These are phyloP conservation scores for Exaiptasia diaphana DNA, from an alignment of 64 coral and sea anemone species.

Conservation along the genomic window DNA sequence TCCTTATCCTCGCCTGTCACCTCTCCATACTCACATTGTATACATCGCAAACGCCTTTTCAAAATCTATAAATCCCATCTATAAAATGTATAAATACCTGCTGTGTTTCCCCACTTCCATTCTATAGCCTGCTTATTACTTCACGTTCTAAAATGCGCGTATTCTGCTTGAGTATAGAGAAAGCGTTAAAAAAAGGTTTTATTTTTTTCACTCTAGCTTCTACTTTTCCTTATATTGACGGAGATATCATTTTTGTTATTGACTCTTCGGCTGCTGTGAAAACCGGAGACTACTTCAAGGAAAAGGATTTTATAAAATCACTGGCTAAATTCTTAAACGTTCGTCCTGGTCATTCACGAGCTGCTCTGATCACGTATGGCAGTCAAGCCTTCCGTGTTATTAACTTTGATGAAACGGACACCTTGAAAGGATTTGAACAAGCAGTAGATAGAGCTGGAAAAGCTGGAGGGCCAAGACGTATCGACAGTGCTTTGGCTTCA, in stretches of 20 bases:
- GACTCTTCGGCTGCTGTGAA: slow-evolving; percentile 34
- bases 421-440: slow-evolving; percentile 5
- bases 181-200: no score
- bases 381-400: not conserved
- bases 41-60: no score
- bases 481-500: slow-evolving; percentile 12
- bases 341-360: slow-evolving; percentile 34
- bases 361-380: slow-evolving; percentile 46
- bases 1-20: no score
- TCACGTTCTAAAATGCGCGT: no score
- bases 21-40: no score
- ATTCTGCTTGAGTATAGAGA: no score
- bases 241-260: slow-evolving; percentile 25
- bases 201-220: no score
- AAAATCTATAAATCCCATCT: no score
- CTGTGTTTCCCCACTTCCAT: no score
- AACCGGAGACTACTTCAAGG: not conserved
- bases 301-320: slow-evolving; percentile 25
- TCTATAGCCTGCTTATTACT: no score
- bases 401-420: not conserved
- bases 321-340: slow-evolving; percentile 36
- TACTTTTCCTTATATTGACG: no score
- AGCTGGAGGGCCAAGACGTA: slow-evolving; percentile 6
- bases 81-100: no score
- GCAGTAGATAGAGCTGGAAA: not conserved